Percentiles rank a stretch among this genome's conserved stretches.
Evolutionary conservation across 2,113 vertebrate species (phyloP).

Genomic region (Alligator mississippiensis): DNA sequence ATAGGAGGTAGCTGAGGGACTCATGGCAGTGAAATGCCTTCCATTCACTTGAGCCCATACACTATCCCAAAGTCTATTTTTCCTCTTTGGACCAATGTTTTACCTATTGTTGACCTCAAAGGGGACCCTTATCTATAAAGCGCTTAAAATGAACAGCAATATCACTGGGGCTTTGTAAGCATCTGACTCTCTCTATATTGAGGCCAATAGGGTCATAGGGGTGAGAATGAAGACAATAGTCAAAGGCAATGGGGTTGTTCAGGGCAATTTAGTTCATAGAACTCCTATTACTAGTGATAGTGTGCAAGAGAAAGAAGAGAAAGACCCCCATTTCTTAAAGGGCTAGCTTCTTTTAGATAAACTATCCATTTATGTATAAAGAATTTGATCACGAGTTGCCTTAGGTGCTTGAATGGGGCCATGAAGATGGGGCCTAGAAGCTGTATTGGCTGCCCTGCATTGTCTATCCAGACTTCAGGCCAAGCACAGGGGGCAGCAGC

Average conservation of each 20-base stretch:
- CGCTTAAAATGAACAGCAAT: neutral
- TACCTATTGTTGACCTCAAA: neutral
- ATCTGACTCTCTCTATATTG: neutral
- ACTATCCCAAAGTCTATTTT: neutral
- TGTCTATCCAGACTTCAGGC: neutral
- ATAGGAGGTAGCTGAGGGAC: neutral
- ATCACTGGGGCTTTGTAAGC: neutral
- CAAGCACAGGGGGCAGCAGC: neutral
- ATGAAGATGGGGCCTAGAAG: neutral
- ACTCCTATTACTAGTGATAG: neutral
- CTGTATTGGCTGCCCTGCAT: neutral
- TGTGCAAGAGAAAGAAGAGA: neutral
- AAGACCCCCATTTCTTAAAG: neutral
- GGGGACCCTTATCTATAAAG: neutral
- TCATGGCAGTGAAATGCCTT: rapidly evolving
- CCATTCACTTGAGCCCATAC: neutral
- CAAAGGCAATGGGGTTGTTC: neutral
- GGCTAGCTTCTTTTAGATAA: neutral
- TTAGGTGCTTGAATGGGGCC: neutral
- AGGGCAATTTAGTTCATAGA: neutral
- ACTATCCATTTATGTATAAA: neutral
- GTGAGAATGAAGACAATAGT: neutral
- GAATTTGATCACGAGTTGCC: neutral
- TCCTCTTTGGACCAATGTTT: neutral
- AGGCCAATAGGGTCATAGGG: neutral